Evolutionary conservation across 2,888 invertebrate genomes (phyloP), one percentile per base, ranked within the genome.

Genomic region (Drosophila melanosoma): DNA sequence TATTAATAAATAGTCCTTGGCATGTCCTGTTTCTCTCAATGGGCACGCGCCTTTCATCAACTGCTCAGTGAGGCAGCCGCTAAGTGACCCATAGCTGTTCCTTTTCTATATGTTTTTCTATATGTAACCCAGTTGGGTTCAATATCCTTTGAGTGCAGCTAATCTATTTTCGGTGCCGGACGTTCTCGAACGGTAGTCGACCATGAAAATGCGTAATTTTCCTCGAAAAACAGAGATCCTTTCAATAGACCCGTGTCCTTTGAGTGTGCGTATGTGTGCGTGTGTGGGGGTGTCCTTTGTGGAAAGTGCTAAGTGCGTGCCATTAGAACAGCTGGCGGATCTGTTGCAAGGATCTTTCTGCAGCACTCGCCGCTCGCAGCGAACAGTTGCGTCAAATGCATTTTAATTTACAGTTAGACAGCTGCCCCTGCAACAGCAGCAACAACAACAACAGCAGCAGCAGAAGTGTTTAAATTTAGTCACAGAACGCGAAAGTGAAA

Each of bases 351-450:
- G n/a, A 33, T 38, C 38, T 45, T 45, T 45, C 12, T 23, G 26
- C 56, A 52, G 49, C 54, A 66, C 35, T 35, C 23, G 17, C 29
- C 15, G 35, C 53, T 10, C 4, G 59, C 57, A 26, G 33, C 52
- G 33, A 70, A 68, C 81, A 87, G 87, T 87, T 87, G 87, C 87
- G 89, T 87, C 85, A 87, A 87, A 87, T 87, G 87, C 83, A 87
- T 87, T 89, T 87, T 85, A 87, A 87, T 87, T 87, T 87, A 89
- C 85, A 87, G 82, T 72, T 83, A 81, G 32, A 32, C 85, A 85
- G 87, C 87, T 85, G 45, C 23, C 45, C 23, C 23, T 49, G 49
- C 23, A 26, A n/a, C 54, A 26, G 33, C 35, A 35, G 35, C 33
- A 10, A 11, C 23, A 53, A 15, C 29, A 40, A n/a, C 40, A 11